Evolutionary conservation across 2,888 invertebrate genomes (phyloP).

Genomic region (Anarsia innoxiella): DNA sequence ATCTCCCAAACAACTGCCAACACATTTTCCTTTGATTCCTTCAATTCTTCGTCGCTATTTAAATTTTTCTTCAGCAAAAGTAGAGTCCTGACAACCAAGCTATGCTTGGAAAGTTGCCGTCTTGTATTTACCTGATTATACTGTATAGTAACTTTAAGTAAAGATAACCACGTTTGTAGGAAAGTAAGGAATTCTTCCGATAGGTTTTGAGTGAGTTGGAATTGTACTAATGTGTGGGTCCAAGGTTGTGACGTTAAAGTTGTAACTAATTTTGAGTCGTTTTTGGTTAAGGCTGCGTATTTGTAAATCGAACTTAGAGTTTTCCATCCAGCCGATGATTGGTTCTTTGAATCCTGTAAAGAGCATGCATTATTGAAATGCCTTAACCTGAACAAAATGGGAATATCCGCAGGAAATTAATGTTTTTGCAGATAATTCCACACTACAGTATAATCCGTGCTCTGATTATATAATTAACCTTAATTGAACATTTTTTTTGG

Average conservation of each 20-base stretch:
- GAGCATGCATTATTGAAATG: no score
- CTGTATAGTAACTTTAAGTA: slow-evolving; percentile 48
- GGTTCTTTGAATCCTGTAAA: slow-evolving; percentile 46
- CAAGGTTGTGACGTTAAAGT: slow-evolving; percentile 58
- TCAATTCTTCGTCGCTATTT: slow-evolving; percentile 27
- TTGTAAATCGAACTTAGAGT: slow-evolving; percentile 55
- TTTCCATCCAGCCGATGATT: slow-evolving; percentile 57
- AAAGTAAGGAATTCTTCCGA: slow-evolving; percentile 53
- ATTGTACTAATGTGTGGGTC: slow-evolving; percentile 56
- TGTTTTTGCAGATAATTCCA: no score
- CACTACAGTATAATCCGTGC: no score
- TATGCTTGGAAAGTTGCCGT: slow-evolving; percentile 39
- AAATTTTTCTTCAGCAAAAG: slow-evolving; percentile 41
- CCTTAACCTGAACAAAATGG: no score
- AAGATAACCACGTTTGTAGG: slow-evolving; percentile 48
- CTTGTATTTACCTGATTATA: slow-evolving; percentile 35
- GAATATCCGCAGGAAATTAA: no score
- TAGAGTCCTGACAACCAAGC: slow-evolving; percentile 48
- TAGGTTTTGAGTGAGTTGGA: slow-evolving; percentile 51
- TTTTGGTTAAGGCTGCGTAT: slow-evolving; percentile 49
- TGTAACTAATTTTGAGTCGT: slow-evolving; percentile 47
- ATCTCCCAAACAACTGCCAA: slow-evolving; percentile 38
- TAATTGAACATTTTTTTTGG: no score
- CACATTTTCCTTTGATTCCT: slow-evolving; percentile 38
- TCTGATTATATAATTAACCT: no score